Conservation (phyloP, 2,113 vertebrate species). For the Oreocharis arfaki region DNA sequence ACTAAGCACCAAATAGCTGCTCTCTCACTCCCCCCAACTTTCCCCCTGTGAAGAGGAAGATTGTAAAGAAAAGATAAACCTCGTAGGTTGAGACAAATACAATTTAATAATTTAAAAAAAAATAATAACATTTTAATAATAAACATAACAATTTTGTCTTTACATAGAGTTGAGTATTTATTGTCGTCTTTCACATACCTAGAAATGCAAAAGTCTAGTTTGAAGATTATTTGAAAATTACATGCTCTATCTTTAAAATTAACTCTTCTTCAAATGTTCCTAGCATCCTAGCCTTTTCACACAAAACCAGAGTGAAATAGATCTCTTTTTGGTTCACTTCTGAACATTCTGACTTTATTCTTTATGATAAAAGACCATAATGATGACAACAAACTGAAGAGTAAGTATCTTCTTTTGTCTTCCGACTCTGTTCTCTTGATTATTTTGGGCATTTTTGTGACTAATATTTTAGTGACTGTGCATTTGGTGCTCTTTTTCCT, state of each 20-base stretch:
- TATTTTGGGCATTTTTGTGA: not conserved
- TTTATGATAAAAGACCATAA: not conserved
- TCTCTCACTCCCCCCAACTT: not conserved
- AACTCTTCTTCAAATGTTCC: not conserved
- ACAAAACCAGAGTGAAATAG: not conserved
- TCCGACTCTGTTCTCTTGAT: not conserved
- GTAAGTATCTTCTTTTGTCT: not conserved
- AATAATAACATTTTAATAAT: not conserved
- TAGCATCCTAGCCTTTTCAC: not conserved
- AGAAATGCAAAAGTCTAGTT: not conserved
- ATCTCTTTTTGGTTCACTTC: not conserved
- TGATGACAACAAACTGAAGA: not conserved
- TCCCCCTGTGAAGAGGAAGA: not conserved
- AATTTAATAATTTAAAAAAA: not conserved
- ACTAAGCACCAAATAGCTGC: accelerated
- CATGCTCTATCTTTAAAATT: not conserved
- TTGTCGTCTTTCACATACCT: not conserved
- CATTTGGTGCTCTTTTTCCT: not conserved
- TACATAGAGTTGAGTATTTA: not conserved
- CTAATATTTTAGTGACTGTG: not conserved
- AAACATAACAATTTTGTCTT: not conserved
- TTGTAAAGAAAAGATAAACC: not conserved
- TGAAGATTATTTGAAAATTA: not conserved
- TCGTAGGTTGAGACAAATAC: accelerated
- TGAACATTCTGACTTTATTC: not conserved